These are phyloP conservation scores for Leptinotarsa lineolata DNA, from an alignment of 1,140 invertebrate genomes.

Conservation along the genomic window DNA sequence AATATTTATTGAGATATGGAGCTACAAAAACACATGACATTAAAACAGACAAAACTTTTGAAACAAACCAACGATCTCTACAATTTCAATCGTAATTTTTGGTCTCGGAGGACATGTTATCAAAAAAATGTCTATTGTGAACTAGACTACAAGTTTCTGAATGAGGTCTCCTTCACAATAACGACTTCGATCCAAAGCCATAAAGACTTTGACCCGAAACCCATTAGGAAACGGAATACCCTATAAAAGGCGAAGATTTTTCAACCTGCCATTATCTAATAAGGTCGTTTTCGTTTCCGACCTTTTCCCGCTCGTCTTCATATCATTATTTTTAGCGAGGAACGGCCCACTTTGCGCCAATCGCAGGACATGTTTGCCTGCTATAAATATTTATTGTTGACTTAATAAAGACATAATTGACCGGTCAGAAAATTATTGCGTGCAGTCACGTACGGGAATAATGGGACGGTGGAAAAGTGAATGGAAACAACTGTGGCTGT, in stretches of 20 bases:
- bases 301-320: too few relatives aligned
- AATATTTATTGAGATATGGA: too few relatives aligned
- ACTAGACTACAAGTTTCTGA: background rate
- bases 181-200: background rate
- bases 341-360: too few relatives aligned
- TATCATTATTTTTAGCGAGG: too few relatives aligned
- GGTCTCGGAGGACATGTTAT: background rate
- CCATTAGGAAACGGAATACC: background rate
- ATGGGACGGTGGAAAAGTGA: background rate
- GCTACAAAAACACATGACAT: too few relatives aligned
- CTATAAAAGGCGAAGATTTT: background rate
- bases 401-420: constrained; percentile 1
- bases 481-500: background rate
- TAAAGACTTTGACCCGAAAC: background rate
- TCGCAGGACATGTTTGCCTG: background rate
- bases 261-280: background rate
- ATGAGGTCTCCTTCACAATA: constrained; percentile 1
- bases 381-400: constrained; percentile 7
- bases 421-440: background rate
- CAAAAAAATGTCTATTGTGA: background rate
- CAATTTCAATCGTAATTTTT: too few relatives aligned
- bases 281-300: background rate
- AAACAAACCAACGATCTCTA: too few relatives aligned
- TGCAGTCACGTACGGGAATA: background rate
- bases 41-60: too few relatives aligned